Conservation (phyloP, 2,797 vertebrate species). For the Chelon labrosus region DNA sequence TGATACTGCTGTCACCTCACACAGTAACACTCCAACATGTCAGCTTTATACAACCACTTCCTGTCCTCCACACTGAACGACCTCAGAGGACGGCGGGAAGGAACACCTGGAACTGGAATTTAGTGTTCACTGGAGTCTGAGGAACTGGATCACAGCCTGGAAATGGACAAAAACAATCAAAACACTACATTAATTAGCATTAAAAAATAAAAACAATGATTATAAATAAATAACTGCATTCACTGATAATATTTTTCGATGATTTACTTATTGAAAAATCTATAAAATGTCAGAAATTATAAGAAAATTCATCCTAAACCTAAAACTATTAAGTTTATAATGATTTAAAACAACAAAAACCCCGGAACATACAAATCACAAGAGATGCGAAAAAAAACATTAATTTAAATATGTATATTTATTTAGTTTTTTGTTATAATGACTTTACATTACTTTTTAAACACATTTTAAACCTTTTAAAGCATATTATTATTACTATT, state of each 20-base stretch:
- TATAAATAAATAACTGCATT: too few relatives aligned
- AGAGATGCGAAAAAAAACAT: background rate
- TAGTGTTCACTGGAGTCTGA: slow-evolving; percentile 21
- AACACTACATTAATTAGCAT: too few relatives aligned
- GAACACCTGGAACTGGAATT: slow-evolving; percentile 48
- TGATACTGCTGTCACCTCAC: background rate
- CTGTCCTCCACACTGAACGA: slow-evolving; percentile 24
- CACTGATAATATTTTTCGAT: too few relatives aligned
- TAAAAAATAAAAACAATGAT: too few relatives aligned
- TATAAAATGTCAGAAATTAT: too few relatives aligned
- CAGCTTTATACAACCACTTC: background rate
- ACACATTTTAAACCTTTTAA: too few relatives aligned
- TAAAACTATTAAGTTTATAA: background rate
- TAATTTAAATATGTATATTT: background rate
- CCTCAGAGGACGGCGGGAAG: slow-evolving; percentile 2
- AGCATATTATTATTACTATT: too few relatives aligned
- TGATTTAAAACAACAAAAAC: background rate
- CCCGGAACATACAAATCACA: background rate
- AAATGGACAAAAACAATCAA: background rate
- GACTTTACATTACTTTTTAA: too few relatives aligned
- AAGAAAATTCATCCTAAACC: too few relatives aligned
- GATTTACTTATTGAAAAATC: too few relatives aligned
- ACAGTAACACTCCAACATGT: background rate
- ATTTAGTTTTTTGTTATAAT: too few relatives aligned
- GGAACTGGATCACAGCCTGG: slow-evolving; percentile 34